phyloP scores from a whole-genome alignment of 2,888 invertebrate genomes.

The Lapara coniferarum region DNA sequence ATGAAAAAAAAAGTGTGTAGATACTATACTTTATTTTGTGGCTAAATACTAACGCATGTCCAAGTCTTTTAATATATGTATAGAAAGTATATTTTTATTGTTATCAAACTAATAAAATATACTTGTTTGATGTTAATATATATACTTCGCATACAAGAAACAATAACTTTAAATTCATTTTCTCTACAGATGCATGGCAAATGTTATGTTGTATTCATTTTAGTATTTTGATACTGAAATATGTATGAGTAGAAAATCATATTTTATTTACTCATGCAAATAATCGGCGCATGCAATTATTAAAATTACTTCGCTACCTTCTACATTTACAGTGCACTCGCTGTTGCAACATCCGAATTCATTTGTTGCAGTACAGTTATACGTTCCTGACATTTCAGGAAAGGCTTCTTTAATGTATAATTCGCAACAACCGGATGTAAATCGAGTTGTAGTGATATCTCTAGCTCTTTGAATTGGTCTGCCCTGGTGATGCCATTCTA shows the following conservation, averaged over 20 bases:
- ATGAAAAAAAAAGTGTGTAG: too few relatives aligned
- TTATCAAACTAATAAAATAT: too few relatives aligned
- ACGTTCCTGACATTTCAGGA: conserved; percentile 95
- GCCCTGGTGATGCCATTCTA: conserved; percentile 91
- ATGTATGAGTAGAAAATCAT: conserved; percentile 3
- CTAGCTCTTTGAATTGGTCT: conserved; percentile 89
- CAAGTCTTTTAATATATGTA: too few relatives aligned
- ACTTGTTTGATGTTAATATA: neutral
- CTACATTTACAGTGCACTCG: conserved; percentile 89
- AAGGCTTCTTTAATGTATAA: conserved; percentile 93
- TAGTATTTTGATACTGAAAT: conserved; percentile 11
- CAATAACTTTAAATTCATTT: conserved; percentile 29
- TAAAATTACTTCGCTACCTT: conserved; percentile 85
- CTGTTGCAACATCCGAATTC: conserved; percentile 92
- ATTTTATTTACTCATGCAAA: conserved; percentile 48
- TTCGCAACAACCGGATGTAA: conserved; percentile 90
- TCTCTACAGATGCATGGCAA: conserved; percentile 75
- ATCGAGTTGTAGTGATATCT: conserved; percentile 89
- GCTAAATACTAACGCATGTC: neutral
- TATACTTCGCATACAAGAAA: neutral
- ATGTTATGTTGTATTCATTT: conserved; percentile 42
- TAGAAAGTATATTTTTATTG: neutral
- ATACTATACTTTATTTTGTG: neutral
- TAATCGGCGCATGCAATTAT: conserved; percentile 53
- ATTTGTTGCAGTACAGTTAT: conserved; percentile 92